Percentiles rank a stretch among this genome's conserved stretches.
Conservation (phyloP, 2,888 invertebrate genomes). For the Hedychridium roseum region DNA sequence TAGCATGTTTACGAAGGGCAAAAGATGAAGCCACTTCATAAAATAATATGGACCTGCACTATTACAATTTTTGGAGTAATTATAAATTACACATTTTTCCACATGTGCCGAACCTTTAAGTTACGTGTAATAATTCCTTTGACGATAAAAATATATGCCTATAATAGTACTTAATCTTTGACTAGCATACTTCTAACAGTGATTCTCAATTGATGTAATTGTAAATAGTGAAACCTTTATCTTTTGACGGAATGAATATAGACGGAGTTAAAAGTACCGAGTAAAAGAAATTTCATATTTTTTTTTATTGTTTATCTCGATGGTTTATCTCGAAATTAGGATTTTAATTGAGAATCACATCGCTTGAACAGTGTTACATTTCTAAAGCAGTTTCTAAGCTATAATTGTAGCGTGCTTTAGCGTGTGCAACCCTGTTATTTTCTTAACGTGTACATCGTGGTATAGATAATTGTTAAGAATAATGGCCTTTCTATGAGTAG, state of each 20-base stretch:
- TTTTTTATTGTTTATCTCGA: too few species aligned
- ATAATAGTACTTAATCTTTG: conserved; percentile 53
- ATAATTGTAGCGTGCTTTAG: conserved; percentile 2
- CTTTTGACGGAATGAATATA: background rate
- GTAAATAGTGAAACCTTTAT: background rate
- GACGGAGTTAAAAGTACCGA: background rate
- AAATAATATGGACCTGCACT: too few species aligned
- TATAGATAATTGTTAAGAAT: conserved; percentile 21
- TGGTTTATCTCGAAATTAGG: conserved; percentile 5
- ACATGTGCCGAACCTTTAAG: conserved; percentile 30
- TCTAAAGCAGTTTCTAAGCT: conserved; percentile 10
- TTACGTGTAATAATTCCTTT: conserved; percentile 31
- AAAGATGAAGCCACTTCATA: too few species aligned
- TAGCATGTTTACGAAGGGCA: too few species aligned
- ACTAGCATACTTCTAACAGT: conserved; percentile 52
- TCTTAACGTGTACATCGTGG: conserved; percentile 1
- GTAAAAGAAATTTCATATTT: too few species aligned
- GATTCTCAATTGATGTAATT: conserved; percentile 36
- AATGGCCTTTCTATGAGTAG: conserved; percentile 42
- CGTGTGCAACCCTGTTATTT: conserved; percentile 4
- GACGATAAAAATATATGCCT: conserved; percentile 57
- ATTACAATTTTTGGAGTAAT: too few species aligned
- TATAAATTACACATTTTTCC: too few species aligned
- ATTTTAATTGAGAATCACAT: conserved; percentile 30
- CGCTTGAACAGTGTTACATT: conserved; percentile 22